Evolutionary conservation across 2,888 invertebrate species (phyloP).

Genomic region (Eurytoma californica): DNA sequence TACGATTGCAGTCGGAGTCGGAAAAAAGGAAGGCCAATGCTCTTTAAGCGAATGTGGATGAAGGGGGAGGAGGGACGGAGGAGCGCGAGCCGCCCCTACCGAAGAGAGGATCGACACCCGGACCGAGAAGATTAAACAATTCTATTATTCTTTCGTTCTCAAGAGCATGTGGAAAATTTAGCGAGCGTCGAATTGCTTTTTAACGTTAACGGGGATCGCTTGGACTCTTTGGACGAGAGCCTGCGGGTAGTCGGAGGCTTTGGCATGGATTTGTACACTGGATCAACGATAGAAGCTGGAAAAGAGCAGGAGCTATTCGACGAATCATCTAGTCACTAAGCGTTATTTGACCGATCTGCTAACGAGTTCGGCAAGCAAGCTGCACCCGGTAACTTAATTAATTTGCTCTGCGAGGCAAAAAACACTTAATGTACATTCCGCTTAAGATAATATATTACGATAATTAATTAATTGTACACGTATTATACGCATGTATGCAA

Average conservation of each 20-base stretch:
- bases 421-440: conserved; percentile 59
- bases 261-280: too few species aligned
- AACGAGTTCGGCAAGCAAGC: conserved; percentile 61
- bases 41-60: conserved; percentile 51
- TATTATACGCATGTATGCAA: conserved; percentile 30
- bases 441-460: conserved; percentile 56
- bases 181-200: too few species aligned
- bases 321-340: conserved; percentile 69
- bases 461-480: conserved; percentile 27
- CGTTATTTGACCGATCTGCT: conserved; percentile 62
- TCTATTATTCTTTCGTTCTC: too few species aligned
- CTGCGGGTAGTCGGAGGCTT: too few species aligned
- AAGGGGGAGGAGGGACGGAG: conserved; percentile 22
- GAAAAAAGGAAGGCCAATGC: conserved; percentile 56
- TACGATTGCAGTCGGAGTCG: conserved; percentile 57
- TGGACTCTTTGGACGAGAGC: too few species aligned
- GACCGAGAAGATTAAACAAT: too few species aligned
- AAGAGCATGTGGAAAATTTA: too few species aligned
- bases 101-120: background rate
- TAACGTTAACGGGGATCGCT: too few species aligned
- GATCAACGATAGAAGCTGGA: too few species aligned
- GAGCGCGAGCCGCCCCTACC: conserved; percentile 33
- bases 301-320: conserved; percentile 57
- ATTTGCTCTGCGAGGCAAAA: conserved; percentile 44
- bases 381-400: conserved; percentile 64